Percentiles rank a stretch among this genome's conserved stretches.
These are phyloP conservation scores for Drosophila bocki DNA, from an alignment of 1,140 invertebrate genomes.

Conservation along the genomic window DNA sequence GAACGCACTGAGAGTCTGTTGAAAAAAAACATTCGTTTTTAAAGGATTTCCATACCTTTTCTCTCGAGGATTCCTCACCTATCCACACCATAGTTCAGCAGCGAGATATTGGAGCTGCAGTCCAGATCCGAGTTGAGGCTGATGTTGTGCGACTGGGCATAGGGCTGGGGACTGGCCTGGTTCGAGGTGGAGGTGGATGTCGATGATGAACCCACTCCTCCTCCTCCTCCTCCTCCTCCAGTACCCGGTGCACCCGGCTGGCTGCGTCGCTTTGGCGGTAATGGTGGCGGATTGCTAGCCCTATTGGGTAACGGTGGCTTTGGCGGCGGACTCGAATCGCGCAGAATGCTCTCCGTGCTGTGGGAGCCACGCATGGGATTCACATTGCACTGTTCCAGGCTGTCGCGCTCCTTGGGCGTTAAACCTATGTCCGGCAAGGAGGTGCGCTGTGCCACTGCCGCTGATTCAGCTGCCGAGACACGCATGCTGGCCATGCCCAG, in stretches of 20 bases:
- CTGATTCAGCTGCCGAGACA: conserved; percentile 60
- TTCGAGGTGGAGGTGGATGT: conserved; percentile 54
- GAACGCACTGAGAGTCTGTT: conserved; percentile 87
- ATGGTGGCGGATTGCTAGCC: conserved; percentile 87
- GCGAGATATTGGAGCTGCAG: conserved; percentile 85
- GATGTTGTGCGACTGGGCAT: conserved; percentile 70
- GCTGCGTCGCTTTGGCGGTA: conserved; percentile 90
- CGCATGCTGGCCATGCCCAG: conserved; percentile 31
- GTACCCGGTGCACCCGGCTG: conserved; percentile 73
- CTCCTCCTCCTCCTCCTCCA: not conserved
- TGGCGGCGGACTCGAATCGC: conserved; percentile 90
- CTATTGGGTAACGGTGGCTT: conserved; percentile 93
- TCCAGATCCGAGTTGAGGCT: conserved; percentile 85
- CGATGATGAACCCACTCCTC: conserved; percentile 18
- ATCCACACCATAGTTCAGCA: conserved; percentile 87
- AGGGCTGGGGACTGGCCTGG: conserved; percentile 71
- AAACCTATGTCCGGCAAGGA: conserved; percentile 91
- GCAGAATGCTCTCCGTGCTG: conserved; percentile 88
- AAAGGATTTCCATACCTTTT: too few relatives aligned
- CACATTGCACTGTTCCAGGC: conserved; percentile 84
- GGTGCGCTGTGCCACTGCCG: conserved; percentile 85
- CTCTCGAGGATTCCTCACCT: conserved; percentile 66
- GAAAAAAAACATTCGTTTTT: not conserved
- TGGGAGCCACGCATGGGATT: conserved; percentile 89
- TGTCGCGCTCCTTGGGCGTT: conserved; percentile 87